Conservation (phyloP, 2,888 invertebrate genomes). For the Galeruca laticollis region DNA sequence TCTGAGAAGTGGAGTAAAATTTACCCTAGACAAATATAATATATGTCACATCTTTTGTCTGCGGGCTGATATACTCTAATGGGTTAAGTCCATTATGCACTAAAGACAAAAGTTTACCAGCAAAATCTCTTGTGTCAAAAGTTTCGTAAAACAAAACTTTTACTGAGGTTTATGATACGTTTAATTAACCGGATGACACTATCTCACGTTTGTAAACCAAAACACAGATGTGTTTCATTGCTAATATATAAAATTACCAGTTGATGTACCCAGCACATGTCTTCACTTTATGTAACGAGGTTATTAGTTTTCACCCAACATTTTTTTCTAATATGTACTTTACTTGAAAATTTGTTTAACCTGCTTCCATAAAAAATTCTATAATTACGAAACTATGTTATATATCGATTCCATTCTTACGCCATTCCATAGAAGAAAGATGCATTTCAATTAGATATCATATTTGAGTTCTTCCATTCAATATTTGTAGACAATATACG, state of each 20-base stretch:
- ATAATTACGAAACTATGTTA: too few species aligned
- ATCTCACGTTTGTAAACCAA: conserved; percentile 1
- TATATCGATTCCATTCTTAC: too few species aligned
- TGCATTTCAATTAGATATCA: too few species aligned
- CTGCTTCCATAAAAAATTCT: too few species aligned
- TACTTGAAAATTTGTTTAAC: too few species aligned
- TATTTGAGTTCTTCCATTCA: too few species aligned
- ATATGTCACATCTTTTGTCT: conserved; percentile 5
- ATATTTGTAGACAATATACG: too few species aligned
- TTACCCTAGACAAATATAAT: not conserved
- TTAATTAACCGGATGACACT: conserved; percentile 18
- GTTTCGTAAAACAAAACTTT: conserved; percentile 27
- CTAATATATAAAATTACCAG: not conserved
- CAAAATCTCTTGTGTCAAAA: conserved; percentile 31
- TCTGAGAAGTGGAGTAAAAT: not conserved
- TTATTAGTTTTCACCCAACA: too few species aligned
- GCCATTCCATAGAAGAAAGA: too few species aligned
- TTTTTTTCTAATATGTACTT: too few species aligned
- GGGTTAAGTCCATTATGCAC: conserved; percentile 20
- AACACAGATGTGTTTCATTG: conserved; percentile 9
- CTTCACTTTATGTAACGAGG: too few species aligned
- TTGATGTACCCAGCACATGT: too few species aligned
- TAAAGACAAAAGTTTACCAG: conserved; percentile 29
- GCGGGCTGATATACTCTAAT: not conserved
- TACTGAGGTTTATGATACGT: conserved; percentile 29